Percentiles rank a stretch among this genome's conserved stretches.
Conservation (phyloP, 2,797 vertebrate species). For the Eptatretus atami region DNA sequence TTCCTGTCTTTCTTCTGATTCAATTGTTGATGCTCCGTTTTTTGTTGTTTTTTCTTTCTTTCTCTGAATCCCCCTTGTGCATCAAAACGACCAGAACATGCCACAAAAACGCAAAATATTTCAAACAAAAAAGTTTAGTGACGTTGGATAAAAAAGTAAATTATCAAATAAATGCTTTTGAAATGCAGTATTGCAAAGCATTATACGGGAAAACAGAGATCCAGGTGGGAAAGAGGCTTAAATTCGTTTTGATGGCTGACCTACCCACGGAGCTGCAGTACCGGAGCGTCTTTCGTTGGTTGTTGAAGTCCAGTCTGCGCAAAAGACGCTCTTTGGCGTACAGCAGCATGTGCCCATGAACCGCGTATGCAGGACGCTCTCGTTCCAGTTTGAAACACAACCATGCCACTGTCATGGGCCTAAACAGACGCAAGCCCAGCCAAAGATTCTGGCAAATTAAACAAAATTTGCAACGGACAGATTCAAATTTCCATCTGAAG, state of each 20-base stretch:
- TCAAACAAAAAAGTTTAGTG: conserved; percentile 7
- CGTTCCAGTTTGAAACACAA: conserved; percentile 84
- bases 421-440: conserved; percentile 11
- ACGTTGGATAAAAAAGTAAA: not conserved
- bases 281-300: conserved; percentile 71
- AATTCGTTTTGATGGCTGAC: not conserved
- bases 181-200: too few relatives aligned
- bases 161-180: too few relatives aligned
- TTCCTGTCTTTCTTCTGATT: too few relatives aligned
- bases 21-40: too few relatives aligned
- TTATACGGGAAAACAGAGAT: too few relatives aligned
- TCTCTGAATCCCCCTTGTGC: too few relatives aligned
- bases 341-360: conserved; percentile 57
- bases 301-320: conserved; percentile 73
- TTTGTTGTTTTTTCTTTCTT: too few relatives aligned
- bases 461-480: too few relatives aligned
- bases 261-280: conserved; percentile 78
- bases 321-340: conserved; percentile 83
- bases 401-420: conserved; percentile 76
- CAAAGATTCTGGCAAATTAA: not conserved
- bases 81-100: too few relatives aligned
- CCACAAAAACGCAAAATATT: conserved; percentile 5
- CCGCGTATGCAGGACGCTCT: conserved; percentile 61
- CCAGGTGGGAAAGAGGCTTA: not conserved
- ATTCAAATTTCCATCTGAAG: too few relatives aligned